Conservation (phyloP, 2,797 vertebrate species). For the Luscinia megarhynchos region DNA sequence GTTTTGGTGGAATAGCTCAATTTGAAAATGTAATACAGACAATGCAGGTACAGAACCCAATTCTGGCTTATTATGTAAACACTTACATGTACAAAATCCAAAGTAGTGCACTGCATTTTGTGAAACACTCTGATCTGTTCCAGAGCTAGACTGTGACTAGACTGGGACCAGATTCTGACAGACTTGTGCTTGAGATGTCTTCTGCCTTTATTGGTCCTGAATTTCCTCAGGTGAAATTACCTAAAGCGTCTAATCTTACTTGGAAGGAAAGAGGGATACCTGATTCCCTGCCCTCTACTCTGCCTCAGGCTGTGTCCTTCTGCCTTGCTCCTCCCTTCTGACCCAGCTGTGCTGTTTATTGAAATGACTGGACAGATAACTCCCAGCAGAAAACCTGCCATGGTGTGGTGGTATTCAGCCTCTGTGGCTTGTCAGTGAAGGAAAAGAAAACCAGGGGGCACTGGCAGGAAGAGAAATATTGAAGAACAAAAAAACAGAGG, state of each 20-base stretch:
- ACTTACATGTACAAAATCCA: not conserved
- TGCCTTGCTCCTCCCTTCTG: not conserved
- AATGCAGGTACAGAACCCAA: not conserved
- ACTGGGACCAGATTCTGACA: not conserved
- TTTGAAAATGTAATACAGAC: not conserved
- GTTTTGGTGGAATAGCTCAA: not conserved
- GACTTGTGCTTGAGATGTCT: not conserved
- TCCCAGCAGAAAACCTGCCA: not conserved
- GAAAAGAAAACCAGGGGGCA: not conserved
- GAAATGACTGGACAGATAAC: not conserved
- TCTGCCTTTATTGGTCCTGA: not conserved
- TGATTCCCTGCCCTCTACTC: not conserved
- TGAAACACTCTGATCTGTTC: not conserved
- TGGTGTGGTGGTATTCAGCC: not conserved
- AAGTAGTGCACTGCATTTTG: not conserved
- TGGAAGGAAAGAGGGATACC: not conserved
- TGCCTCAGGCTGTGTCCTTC: not conserved
- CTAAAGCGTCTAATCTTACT: not conserved
- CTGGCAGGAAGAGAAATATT: not conserved
- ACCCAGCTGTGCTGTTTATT: not conserved
- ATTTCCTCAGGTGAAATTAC: not conserved
- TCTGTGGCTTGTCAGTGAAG: not conserved
- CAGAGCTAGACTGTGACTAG: not conserved
- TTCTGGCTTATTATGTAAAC: not conserved
- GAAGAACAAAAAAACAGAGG: not conserved